Percentiles rank a stretch among this genome's conserved stretches.
Conservation (phyloP, 2,888 invertebrate genomes). For the Trissolcus brochymenae region DNA sequence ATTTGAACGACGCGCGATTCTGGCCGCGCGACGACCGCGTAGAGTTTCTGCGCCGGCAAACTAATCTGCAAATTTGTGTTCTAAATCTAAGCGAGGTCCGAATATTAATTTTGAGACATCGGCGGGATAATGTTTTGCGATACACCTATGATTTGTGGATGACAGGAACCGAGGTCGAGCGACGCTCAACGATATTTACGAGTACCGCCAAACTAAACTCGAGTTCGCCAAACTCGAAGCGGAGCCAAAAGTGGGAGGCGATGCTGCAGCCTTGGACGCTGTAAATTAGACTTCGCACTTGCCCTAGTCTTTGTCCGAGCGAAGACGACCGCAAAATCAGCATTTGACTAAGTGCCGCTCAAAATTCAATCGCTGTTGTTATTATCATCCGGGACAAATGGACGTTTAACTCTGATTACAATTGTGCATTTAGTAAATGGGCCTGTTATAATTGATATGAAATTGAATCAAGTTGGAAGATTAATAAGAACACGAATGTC, state of each 20-base stretch:
- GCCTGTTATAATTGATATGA: no score
- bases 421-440: conserved; percentile 4
- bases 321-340: conserved; percentile 47
- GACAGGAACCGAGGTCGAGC: conserved; percentile 56
- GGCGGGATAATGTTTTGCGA: conserved; percentile 69
- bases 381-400: conserved; percentile 14
- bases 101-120: conserved; percentile 72
- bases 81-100: conserved; percentile 75
- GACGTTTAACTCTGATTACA: conserved; percentile 21
- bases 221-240: conserved; percentile 53
- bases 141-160: conserved; percentile 66
- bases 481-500: no score
- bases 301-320: conserved; percentile 44
- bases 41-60: conserved; percentile 64
- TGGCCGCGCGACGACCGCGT: conserved; percentile 59
- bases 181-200: conserved; percentile 71
- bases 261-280: conserved; percentile 32
- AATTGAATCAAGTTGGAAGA: no score
- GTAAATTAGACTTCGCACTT: conserved; percentile 52
- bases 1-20: conserved; percentile 61
- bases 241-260: conserved; percentile 28
- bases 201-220: conserved; percentile 57
- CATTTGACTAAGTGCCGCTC: conserved; percentile 44
- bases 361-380: conserved; percentile 22
- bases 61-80: conserved; percentile 76